Evolutionary conservation across 2,888 invertebrate genomes (phyloP), one percentile per base, ranked within the genome.

Genomic region (Electrophaes corylata): DNA sequence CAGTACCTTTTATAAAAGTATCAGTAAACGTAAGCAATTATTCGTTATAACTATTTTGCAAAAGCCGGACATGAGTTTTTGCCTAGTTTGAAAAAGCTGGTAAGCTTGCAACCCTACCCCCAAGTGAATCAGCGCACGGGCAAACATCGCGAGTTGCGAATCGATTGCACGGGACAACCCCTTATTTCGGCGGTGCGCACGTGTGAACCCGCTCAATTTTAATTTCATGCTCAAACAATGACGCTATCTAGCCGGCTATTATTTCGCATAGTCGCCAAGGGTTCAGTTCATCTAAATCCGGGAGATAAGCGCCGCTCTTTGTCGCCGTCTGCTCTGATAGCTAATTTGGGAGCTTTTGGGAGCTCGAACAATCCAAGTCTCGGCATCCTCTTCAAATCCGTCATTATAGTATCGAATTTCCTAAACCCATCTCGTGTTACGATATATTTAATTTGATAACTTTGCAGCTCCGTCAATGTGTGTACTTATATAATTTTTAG

Each of bases 221-320:
- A 91, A 91, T 91, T 91, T 91, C 91, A 91, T 91, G 91, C 91
- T 90, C 90, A 91, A 91, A 91, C 91, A 91, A 91, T 91, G 90
- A 84, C 87, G 91, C 82, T 88, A 91, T 90, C 89, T 88, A 86
- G 84, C 83, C 78, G 72, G 83, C 90, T 88, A 91, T 91, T 91
- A 90, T 91, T 89, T 88, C 88, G 86, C 87, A 90, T 84, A 87
- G 84, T 79, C 81, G 78, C 79, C 78, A 84, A 83, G 91, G 91
- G 90, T 86, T 83, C 83, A 83, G 86, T 87, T 88, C 89, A 90
- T 91, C 91, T 88, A 90, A 91, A 91, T 88, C 91, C 85, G 77
- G 66, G 73, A 80, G 91, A 91, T 91, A 91, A 91, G 90, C 86
- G 73, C 73, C 77, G 81, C 85, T 87, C 88, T 88, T 91, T 91